Base-by-base conservation (phyloP, 1,140 invertebrate genomes). In the Nasonia vitripennis region DNA sequence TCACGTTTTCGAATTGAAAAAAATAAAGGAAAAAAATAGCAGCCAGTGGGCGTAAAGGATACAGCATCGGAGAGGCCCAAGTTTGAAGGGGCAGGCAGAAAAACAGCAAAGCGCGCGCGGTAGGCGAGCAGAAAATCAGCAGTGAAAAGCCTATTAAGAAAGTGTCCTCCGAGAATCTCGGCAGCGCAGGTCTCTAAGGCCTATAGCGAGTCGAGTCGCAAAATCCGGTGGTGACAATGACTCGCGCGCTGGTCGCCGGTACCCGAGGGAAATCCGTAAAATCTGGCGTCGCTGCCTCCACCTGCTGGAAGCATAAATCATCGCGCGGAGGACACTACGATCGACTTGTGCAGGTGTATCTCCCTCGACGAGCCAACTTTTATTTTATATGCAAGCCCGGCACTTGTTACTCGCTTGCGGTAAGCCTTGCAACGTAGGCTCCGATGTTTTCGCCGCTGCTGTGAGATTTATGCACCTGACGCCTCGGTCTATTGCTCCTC, bases 291-390 rank as follows among this genome's bases (percentile, higher is more conserved):
- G 82, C 81, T 55, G 48, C 75, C 20, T 90, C 87, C 90, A 90
- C 89, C 90, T 91, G 90, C 87, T 87, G 78, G 86, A 89, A 81
- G 86, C 87, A 91, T 91, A 91, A 91, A 91, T 91, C 90, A 91
- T 87, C 51, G 71, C 41, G 34, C 48, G 45, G 31, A 82, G 79
- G 79, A 81, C 23, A 45, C 31, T 20, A 78, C 86, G 78, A 89
- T 85, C 80, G 78, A 82, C 83, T 89, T 87, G 55, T 62, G 87
- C 90, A 89, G 90, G 90, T 90, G 88, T 87, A 86, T 88, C 82
- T 41, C 1, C n/a, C 5, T 41, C 34, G 71, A 86, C 83, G 75
- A 68, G 41, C 85, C 41, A 14, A 84, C 80, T 87, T 87, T 86
- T 80, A 85, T 88, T 73, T 73, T 31, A 73, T 51, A 81, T 23